Evolutionary conservation across 2,888 invertebrate genomes (phyloP).

Genomic region (Mythimna vitellina): DNA sequence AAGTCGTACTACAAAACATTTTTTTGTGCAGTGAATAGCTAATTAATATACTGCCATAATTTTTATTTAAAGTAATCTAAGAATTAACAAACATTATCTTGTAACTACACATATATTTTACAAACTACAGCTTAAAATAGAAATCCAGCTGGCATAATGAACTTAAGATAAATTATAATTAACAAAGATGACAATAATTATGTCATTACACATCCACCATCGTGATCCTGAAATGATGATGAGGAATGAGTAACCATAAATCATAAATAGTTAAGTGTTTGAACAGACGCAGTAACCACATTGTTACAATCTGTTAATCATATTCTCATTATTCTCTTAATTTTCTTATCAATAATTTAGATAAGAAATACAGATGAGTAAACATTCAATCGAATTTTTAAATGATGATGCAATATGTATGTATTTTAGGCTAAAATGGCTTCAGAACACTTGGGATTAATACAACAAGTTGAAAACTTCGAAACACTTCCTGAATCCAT

Average conservation of each 20-base stretch:
- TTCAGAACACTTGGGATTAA: slow-evolving; percentile 34
- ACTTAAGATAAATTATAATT: not conserved
- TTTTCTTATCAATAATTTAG: slow-evolving; percentile 14
- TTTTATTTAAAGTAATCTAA: not conserved
- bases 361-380: not conserved
- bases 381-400: not conserved
- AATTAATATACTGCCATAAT: no score
- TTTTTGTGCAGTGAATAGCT: not conserved
- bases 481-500: slow-evolving; percentile 45
- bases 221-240: not conserved
- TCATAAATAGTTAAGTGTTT: not conserved
- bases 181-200: not conserved
- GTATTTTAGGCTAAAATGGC: slow-evolving; percentile 51
- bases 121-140: not conserved
- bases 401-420: slow-evolving; percentile 35
- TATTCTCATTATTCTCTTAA: not conserved
- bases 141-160: not conserved
- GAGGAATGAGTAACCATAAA: slow-evolving; percentile 4
- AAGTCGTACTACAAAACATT: not conserved
- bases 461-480: slow-evolving; percentile 54
- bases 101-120: not conserved
- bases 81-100: not conserved
- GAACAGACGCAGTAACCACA: not conserved
- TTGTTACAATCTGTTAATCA: not conserved
- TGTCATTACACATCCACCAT: not conserved